These are phyloP conservation scores for Microcebus tavaratra DNA, from an alignment of 2,113 vertebrate species.

Conservation along the genomic window DNA sequence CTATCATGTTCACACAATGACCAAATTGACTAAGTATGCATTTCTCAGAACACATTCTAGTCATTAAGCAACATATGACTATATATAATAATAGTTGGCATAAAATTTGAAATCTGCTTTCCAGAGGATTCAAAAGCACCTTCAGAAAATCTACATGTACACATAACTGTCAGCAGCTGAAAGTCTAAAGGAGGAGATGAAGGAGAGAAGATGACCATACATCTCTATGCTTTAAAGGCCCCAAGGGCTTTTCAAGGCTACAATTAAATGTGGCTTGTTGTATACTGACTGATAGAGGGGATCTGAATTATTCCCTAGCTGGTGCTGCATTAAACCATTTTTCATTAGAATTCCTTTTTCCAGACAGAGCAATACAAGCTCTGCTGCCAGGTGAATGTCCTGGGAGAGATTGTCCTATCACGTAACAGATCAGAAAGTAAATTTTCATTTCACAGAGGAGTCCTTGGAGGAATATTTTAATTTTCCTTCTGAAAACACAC, in stretches of 20 bases:
- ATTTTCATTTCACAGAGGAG: slow-evolving; percentile 68
- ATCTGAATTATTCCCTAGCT: slow-evolving; percentile 71
- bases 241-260: slow-evolving; percentile 52
- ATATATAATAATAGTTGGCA: background rate
- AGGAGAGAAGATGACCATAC: slow-evolving; percentile 17
- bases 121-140: slow-evolving; percentile 37
- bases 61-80: background rate
- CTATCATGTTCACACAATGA: background rate
- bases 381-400: slow-evolving; percentile 49
- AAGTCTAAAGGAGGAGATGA: slow-evolving; percentile 21
- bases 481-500: slow-evolving; percentile 67
- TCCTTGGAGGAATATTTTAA: slow-evolving; percentile 72
- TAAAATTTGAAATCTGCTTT: slow-evolving; percentile 21
- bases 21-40: background rate
- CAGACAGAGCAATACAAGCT: slow-evolving; percentile 68
- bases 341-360: slow-evolving; percentile 71
- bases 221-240: slow-evolving; percentile 55
- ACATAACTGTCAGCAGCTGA: slow-evolving; percentile 9
- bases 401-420: slow-evolving; percentile 63
- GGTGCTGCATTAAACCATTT: slow-evolving; percentile 66
- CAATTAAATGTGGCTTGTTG: slow-evolving; percentile 64
- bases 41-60: background rate
- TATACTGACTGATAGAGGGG: slow-evolving; percentile 65
- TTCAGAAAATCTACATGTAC: slow-evolving; percentile 40
- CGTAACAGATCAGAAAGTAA: slow-evolving; percentile 60